Base-by-base conservation (phyloP, 2,888 invertebrate species). In the Aspidiotus destructor region DNA sequence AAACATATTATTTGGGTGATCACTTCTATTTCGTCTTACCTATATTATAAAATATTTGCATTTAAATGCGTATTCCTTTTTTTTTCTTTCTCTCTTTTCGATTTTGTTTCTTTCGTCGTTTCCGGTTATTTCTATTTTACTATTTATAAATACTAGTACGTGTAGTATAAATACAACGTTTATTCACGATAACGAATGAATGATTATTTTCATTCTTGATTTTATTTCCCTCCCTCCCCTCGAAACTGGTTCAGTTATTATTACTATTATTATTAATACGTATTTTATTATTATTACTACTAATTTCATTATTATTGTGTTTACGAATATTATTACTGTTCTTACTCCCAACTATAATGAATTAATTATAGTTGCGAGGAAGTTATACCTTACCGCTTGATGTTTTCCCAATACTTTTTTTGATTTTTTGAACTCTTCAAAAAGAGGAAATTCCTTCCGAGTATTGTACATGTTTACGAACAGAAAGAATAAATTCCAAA, bases 61-160 rank as follows among this genome's bases (percentile, higher is more conserved):
- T 65, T 65, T 65, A 55, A 65, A 65, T 57, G 65, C 65, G 65
- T 65, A 58, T 65, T 65, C 57, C 57, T 57, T 64, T 57, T 65
- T 44, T 41, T 58, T 65, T 28, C 42, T 55, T 57, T 65, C 58
- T 65, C 54, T 65, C 58, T 65, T 64, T 57, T 65, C 57, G 55
- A 65, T 65, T 28, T 57, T 55, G 65, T 65, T 65, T 65, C 54
- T 65, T 65, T 65, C 65, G 65, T 65, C 57, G 65, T 65, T 65
- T 65, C 65, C 57, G 65, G 65, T 65, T 58, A 58, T 58, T 58
- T 58, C 13, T 58, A 58, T 28, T 58, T 58, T 28, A 58, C 13
- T 11, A 58, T 58, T 58, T 62, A 44, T 61, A 15, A 57, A 28
- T 65, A 65, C 55, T 65, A 65, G 57, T 64, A 64, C 40, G 48